Evolutionary conservation across 2,113 vertebrate genomes (phyloP).

Genomic region (Poecile atricapillus): DNA sequence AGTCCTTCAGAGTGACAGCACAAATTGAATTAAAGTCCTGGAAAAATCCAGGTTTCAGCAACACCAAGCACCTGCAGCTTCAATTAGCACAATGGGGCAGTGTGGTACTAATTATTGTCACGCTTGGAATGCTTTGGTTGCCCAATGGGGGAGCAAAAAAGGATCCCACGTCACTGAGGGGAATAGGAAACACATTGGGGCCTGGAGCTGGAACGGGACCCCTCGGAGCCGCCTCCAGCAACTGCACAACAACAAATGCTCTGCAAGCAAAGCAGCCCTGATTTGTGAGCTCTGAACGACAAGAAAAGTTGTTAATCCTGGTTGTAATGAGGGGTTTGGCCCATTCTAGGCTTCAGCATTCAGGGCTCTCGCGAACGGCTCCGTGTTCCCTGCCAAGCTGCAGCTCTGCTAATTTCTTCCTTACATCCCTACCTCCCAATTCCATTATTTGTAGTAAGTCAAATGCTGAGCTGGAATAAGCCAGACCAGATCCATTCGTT

Average conservation of each 20-base stretch:
- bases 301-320: conserved; percentile 16
- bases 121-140: neutral
- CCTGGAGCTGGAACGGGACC: neutral
- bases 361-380: neutral
- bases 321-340: conserved; percentile 2
- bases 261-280: neutral
- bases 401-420: conserved; percentile 31
- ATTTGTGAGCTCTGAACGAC: neutral
- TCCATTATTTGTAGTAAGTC: conserved; percentile 3
- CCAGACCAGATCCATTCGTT: neutral
- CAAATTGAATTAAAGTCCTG: neutral
- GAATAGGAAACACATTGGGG: conserved; percentile 14
- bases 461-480: conserved; percentile 6
- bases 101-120: neutral
- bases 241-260: neutral
- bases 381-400: conserved; percentile 2
- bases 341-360: neutral
- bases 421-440: conserved; percentile 27
- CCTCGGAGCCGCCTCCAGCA: neutral
- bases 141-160: neutral
- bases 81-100: neutral
- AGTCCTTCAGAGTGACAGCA: neutral
- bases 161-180: neutral
- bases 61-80: neutral
- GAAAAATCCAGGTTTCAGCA: neutral